A percentile compares a stretch with the other conserved stretches of the same genome.
These are phyloP conservation scores for Apis cerana DNA, from an alignment of 1,140 invertebrate genomes.

Conservation along the genomic window DNA sequence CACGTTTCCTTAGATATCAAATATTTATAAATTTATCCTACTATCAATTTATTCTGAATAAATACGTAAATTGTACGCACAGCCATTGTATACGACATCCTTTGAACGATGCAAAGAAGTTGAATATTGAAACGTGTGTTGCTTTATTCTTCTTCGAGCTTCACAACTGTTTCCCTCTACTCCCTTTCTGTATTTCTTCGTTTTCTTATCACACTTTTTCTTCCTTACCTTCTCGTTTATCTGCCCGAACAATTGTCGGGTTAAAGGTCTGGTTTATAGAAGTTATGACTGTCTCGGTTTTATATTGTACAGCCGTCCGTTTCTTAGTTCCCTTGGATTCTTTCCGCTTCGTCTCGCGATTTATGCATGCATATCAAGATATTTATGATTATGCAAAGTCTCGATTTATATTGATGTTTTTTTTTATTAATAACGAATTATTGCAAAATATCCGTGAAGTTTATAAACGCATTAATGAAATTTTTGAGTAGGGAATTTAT, in stretches of 20 bases:
- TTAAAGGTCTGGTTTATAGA: conserved; percentile 13
- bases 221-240: neutral
- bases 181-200: neutral
- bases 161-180: too few species aligned
- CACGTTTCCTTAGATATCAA: too few species aligned
- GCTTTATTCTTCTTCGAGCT: neutral
- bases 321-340: neutral
- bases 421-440: neutral
- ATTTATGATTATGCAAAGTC: neutral
- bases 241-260: neutral
- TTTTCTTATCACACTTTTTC: neutral
- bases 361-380: neutral
- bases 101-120: neutral
- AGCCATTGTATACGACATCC: neutral
- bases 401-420: neutral
- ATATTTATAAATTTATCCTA: neutral
- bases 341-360: neutral
- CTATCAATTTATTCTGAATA: neutral
- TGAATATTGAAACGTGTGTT: neutral
- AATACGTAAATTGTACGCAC: neutral
- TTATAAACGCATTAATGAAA: neutral
- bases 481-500: too few species aligned
- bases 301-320: neutral
- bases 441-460: too few species aligned
- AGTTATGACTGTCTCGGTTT: conserved; percentile 11